Base-by-base conservation (phyloP, 2,113 vertebrate species). In the Jacana jacana region DNA sequence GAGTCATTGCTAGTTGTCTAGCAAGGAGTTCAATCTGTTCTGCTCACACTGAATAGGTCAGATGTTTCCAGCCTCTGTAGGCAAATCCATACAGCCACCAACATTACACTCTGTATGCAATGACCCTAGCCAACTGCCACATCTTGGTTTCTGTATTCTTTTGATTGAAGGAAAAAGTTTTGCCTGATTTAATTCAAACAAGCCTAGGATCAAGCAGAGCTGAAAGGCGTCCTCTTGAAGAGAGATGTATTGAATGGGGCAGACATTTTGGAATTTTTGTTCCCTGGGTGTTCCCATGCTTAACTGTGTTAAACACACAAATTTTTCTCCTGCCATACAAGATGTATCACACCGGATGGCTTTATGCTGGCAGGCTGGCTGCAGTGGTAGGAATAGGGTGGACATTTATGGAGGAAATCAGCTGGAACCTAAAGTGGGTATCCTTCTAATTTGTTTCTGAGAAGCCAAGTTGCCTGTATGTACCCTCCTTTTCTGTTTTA, bases 1-100 rank as follows among this genome's bases (percentile, higher is more conserved):
- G 48, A 40, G 8, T 24, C 31, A 39, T 14, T 22, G 9, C 17
- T 18, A 31, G 30, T 0, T 44, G 20, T 7, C n/a, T 75, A 0
- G 9, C 12, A 68, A 31, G 37, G 37, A 27, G 63, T 66, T 82
- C 66, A 52, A 4, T 1, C 6, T 13, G 44, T 57, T 51, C 51
- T 4, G 2, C 40, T 79, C 42, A 61, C 22, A 12, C 6, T 12
- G 57, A 66, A 24, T 31, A 52, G 65, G 30, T 10, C 86, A 61
- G 64, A 19, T 24, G 10, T 54, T 88, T 46, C 61, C 86, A 81
- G 51, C 27, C 63, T 68, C 63, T 60, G 18, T 18, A 19, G 58
- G 80, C n/a, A 80, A 63, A 91, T 22, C 71, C 1, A 0, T n/a
- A 30, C 16, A 68, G 17, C 37, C 28, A 57, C 55, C 37, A 42